phyloP scores from a whole-genome alignment of 2,888 invertebrate genomes.

The Isotomurus palustris region DNA sequence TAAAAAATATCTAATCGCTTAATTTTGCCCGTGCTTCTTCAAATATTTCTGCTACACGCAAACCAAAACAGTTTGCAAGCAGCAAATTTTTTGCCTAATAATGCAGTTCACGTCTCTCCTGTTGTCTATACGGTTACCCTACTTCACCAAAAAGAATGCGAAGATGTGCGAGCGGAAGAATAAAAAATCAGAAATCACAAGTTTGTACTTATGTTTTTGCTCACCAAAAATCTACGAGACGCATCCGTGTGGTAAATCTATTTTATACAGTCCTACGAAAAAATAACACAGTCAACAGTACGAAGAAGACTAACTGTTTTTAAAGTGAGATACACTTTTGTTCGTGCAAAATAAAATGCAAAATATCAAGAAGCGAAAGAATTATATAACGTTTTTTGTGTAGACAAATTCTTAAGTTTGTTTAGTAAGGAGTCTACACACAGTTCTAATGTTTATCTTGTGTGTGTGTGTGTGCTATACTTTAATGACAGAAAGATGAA shows the following conservation, averaged over 20 bases:
- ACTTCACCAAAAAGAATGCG: neutral
- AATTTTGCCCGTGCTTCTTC: no score
- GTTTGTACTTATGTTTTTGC: neutral
- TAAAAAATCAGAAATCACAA: neutral
- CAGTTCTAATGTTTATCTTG: no score
- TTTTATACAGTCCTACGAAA: neutral
- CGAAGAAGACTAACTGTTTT: no score
- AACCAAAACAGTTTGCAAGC: no score
- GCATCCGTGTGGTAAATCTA: neutral
- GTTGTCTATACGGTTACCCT: neutral
- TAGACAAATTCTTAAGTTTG: no score
- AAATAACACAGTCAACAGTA: neutral
- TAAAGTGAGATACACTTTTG: no score
- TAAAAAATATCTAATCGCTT: neutral
- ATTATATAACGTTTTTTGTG: neutral
- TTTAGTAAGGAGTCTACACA: no score
- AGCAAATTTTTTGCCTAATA: neutral
- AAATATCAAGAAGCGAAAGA: neutral
- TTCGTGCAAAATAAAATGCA: neutral
- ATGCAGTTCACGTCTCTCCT: neutral
- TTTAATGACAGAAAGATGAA: neutral
- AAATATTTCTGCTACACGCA: no score
- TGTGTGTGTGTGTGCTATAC: neutral
- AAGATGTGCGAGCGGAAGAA: neutral
- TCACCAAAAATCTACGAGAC: neutral